Evolutionary conservation across 2,888 invertebrate genomes (phyloP), one percentile per base, ranked within the genome.

Genomic region (Drosophila fungiperda): DNA sequence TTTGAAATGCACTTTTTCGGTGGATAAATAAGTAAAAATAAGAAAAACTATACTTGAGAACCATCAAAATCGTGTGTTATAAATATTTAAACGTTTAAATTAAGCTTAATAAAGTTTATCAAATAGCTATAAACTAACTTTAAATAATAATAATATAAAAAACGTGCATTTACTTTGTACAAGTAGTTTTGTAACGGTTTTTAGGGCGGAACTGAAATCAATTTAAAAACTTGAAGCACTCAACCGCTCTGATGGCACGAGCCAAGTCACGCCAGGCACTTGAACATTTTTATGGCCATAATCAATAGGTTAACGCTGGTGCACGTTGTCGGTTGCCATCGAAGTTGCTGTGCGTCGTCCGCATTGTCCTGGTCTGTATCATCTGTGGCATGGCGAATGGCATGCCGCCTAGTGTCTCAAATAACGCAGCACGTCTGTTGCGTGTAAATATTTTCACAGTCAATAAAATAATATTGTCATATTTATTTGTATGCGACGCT

Each of bases 391-490:
- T 26, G 26, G 26, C 59, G 36, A 53, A 0, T 65, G 78, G 82
- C 88, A 74, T 76, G 88, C 80, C 80, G 83, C 70, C 75, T 68
- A 61, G 73, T 63, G 58, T 67, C 78, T 72, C 61, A 58, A 50
- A 68, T 76, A 65, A 67, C 83, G 61, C 36, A 49, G 35, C 82
- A 82, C 87, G 84, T 81, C 76, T 53, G 55, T 72, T 89, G 88
- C 90, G 88, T 90, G 90, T 78, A 88, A 90, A 90, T 90, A 88
- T 90, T 87, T 90, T 90, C 90, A 76, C 80, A 90, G 91, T 90
- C 87, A 90, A 87, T 90, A 87, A 86, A 87, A 87, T 90, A 87
- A 87, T 87, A 87, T 90, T 87, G 90, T 87, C 90, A 90, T 89
- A 89, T 87, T 83, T 89, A 76, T 87, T 68, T 72, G 62, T 80